Evolutionary conservation across 2,797 vertebrate genomes (phyloP), one percentile per base, ranked within the genome.

Genomic region (Rhinogobio ventralis): DNA sequence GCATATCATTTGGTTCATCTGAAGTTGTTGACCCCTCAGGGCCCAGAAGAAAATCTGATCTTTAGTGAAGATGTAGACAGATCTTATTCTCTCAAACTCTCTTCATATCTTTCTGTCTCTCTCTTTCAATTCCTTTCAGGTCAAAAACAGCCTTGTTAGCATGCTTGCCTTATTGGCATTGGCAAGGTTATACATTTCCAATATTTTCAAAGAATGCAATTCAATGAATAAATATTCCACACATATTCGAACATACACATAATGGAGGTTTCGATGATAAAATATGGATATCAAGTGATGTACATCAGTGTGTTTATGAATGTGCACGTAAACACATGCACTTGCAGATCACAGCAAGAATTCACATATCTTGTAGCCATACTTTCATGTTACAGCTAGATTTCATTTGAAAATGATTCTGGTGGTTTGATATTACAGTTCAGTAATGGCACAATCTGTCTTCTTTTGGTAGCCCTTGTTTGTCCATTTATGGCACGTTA

Each of bases 1-100:
- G 94, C 95, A 95, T 96, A 96, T 96, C 94, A 94, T 95, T 95
- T 95, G 93, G 93, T 94, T 93, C 94, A 95, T 96, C 95, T 95
- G 90, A 86, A 91, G 94, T 94, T 96, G 93, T 95, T 95, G 95
- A 95, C 93, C 95, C 94, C 94, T 93, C 93, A 93, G 95, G 95
- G 94, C 93, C 92, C 91, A 83, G 87, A 92, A 91, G 89, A 90
- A 95, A 93, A 95, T 94, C 94, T 94, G 93, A 95, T 96, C 94
- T 95, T 94, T 93, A 94, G 93, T 93, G 92, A 93, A 94, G 94
- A 93, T 93, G 94, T 94, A 92, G 93, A 93, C 93, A 93, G 93
- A 93, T 93, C 55, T 73, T 78, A 64, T 73, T 77, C 25, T 81
- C 91, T 94, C 89, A 91, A 90, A 75, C 33, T 51, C 39, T 76